Base-by-base conservation (phyloP, 2,888 invertebrate species). In the Aplocera efformata region DNA sequence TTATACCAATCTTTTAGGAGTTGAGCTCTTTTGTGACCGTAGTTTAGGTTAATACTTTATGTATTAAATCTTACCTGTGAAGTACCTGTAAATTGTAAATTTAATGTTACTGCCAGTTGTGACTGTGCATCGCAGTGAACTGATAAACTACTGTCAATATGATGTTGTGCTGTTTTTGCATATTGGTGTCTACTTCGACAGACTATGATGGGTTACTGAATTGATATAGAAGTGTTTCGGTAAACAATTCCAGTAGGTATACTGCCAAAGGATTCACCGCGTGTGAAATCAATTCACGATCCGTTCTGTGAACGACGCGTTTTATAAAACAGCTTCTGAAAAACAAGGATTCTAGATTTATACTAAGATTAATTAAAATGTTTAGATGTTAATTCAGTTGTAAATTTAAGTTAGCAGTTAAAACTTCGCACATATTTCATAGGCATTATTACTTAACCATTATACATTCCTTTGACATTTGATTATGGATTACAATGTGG, bases 41-140 rank as follows among this genome's bases (percentile, higher is more conserved):
- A 79, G 67, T 71, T 80, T 77, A 72, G 66, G 72, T 81, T 83
- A 82, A 81, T 81, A 83, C 80, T 61, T 60, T 72, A 58, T 74
- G 79, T 84, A 81, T 83, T 78, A 67, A 82, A 76, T 65, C 73
- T 76, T 84, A 86, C 84, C 86, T 82, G 80, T 74, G 68, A 82
- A 80, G 86, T 88, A 88, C 86, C 86, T 88, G 86, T 84, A 79
- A 85, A 85, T 79, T 86, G 84, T 84, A 84, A 82, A 84, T 82
- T 78, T 75, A 70, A 72, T 74, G 69, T 72, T 64, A 70, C 72
- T 73, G 72, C 74, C 74, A 65, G 69, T 69, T 61, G 69, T 62
- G 66, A 68, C 67, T 61, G 62, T 83, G 86, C 85, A 72, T 82
- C 76, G 86, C 85, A 83, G 84, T 83, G 80, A 83, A 88, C 85